Evolutionary conservation across 53 echinoderm and acorn worm species (phyloP), one percentile per base, ranked within the genome.

Genomic region (Temnopleurus reevesii): DNA sequence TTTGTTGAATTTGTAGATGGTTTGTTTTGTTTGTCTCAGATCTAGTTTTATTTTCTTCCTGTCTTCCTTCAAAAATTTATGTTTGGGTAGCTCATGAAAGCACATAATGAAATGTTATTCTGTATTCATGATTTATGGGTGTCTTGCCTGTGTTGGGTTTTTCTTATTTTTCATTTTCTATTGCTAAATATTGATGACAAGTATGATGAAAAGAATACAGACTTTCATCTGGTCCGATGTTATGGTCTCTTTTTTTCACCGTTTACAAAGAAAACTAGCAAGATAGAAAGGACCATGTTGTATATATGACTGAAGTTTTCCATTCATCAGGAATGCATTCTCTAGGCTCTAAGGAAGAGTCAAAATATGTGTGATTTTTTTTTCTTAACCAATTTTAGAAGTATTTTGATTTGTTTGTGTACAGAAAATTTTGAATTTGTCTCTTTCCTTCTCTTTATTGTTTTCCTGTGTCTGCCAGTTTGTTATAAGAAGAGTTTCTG

Each of bases 371-470:
- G 55, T 83, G 83, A 30, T 83, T 83, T 49, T 54, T 81, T 81
- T 53, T 5, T 26, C 53, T 49, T 8, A 5, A 30, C 23, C 23
- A 44, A 30, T 10, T 30, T 81, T 59, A n/a, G 26, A 57, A 45
- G 61, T 12, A 28, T 61, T 86, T 86, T 86, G 61, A 45, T 65
- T 66, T 53, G 59, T 87, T 38, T 87, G 64, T 87, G 88, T 87
- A 87, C 46, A 87, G 71, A 19, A 66, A 33, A 66, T 87, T 64
- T 87, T 43, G 30, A 66, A 21, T 87, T 45, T 87, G 55, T 83
- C 56, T 12, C 36, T 56, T 83, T 71, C 71, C 41, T 71, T 71
- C 71, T 56, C 55, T 83, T n/a, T 29, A 1, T 87, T 65, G 31
- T 49, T 87, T 49, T 66, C 41, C 44, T 61, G 5, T 86, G 26